These are phyloP conservation scores for Stenchaetothrips biformis DNA, from an alignment of 2,888 invertebrate genomes.

Conservation along the genomic window DNA sequence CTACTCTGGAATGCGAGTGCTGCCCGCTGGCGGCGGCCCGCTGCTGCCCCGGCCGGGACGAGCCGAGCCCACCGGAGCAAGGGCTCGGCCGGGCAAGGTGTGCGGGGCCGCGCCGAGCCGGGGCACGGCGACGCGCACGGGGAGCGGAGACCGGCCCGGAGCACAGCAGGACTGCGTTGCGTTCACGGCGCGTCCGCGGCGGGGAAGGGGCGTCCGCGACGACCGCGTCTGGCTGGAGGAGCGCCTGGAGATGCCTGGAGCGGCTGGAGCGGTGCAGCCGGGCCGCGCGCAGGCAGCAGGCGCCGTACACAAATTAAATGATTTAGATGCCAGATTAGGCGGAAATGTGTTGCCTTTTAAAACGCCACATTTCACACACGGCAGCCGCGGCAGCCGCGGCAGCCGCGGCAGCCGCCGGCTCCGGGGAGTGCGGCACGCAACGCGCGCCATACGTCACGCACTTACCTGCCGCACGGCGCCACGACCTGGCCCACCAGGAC, in stretches of 20 bases:
- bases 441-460: too few species aligned
- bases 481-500: too few species aligned
- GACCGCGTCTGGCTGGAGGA: not conserved
- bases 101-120: not conserved
- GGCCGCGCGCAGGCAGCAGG: not conserved
- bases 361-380: constrained; percentile 15
- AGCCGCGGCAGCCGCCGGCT: not conserved
- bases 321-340: constrained; percentile 21
- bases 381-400: not conserved
- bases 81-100: not conserved
- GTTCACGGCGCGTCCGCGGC: not conserved
- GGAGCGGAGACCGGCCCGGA: too few species aligned
- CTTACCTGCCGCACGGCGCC: too few species aligned
- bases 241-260: not conserved
- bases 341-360: constrained; percentile 23
- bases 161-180: too few species aligned
- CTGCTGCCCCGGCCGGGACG: not conserved
- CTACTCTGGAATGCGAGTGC: constrained; percentile 24
- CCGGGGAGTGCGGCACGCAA: too few species aligned
- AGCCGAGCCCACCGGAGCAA: not conserved
- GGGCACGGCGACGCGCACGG: not conserved
- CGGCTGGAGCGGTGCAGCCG: not conserved
- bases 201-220: not conserved
- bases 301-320: constrained; percentile 16
- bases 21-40: not conserved